Evolutionary conservation across 2,113 vertebrate genomes (phyloP).

Genomic region (Gracilinanus agilis): DNA sequence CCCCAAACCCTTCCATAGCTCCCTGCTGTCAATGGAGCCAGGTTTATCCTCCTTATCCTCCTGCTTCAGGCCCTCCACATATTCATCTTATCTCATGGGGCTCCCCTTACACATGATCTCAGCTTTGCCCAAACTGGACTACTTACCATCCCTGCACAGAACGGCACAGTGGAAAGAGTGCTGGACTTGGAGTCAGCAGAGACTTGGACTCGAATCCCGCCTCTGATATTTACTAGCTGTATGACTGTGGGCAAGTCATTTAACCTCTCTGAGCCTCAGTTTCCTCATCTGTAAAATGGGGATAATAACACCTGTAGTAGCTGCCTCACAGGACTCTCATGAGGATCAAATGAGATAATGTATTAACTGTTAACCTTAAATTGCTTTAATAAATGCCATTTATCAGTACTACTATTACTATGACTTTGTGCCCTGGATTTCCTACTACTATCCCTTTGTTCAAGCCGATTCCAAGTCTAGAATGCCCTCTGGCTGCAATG

Average conservation of each 20-base stretch:
- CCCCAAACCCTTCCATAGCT: not conserved
- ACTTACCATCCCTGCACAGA: constrained; percentile 2
- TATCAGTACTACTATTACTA: not conserved
- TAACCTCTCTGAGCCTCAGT: not conserved
- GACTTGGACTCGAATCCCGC: not conserved
- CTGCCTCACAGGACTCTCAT: not conserved
- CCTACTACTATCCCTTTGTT: not conserved
- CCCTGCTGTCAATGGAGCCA: not conserved
- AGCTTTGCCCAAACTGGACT: not conserved
- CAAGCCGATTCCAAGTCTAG: not conserved
- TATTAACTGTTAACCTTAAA: not conserved
- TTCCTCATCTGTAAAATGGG: constrained; percentile 4
- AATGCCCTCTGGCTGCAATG: not conserved
- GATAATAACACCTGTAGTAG: not conserved
- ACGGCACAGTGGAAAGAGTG: not conserved
- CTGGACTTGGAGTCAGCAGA: not conserved
- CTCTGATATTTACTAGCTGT: constrained; percentile 5
- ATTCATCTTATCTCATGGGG: not conserved
- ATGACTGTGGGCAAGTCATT: constrained; percentile 1
- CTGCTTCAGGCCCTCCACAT: not conserved
- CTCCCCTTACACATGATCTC: not conserved
- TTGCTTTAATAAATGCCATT: not conserved
- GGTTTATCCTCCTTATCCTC: not conserved
- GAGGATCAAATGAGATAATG: not conserved
- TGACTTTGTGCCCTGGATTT: not conserved